phyloP scores from a whole-genome alignment of 2,797 vertebrate species.

The Pteronotus mesoamericanus region DNA sequence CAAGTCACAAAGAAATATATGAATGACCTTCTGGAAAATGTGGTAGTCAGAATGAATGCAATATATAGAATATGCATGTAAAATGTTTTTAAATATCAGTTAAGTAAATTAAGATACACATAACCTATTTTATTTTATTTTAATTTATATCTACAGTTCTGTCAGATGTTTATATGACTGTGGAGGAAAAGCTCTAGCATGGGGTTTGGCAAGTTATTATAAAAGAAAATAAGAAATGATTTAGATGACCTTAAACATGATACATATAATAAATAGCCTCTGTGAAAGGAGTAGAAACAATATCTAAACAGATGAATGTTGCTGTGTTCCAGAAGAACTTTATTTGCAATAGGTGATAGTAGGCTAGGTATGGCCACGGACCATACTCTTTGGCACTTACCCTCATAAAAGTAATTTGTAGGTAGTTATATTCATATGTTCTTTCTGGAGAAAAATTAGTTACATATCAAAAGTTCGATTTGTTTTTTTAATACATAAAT shows the following conservation, averaged over 20 bases:
- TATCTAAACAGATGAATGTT: neutral
- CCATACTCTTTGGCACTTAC: neutral
- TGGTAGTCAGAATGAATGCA: neutral
- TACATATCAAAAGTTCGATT: neutral
- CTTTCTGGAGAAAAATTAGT: neutral
- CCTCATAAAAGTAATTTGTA: neutral
- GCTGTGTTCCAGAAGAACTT: neutral
- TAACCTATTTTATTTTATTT: neutral
- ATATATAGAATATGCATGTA: neutral
- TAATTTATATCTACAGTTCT: neutral
- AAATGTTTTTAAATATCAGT: neutral
- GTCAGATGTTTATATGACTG: neutral
- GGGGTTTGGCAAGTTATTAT: neutral
- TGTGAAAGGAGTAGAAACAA: neutral
- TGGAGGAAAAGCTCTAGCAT: neutral
- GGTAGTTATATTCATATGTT: neutral
- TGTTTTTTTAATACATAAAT: neutral
- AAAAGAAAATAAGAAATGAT: neutral
- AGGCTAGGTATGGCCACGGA: neutral
- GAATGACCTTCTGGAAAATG: neutral
- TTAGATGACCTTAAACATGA: neutral
- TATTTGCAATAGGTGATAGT: neutral
- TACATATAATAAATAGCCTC: neutral
- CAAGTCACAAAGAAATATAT: neutral
- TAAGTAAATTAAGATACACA: neutral